Base-by-base conservation (phyloP, 1,140 invertebrate genomes). In the Hetaerina americana region DNA sequence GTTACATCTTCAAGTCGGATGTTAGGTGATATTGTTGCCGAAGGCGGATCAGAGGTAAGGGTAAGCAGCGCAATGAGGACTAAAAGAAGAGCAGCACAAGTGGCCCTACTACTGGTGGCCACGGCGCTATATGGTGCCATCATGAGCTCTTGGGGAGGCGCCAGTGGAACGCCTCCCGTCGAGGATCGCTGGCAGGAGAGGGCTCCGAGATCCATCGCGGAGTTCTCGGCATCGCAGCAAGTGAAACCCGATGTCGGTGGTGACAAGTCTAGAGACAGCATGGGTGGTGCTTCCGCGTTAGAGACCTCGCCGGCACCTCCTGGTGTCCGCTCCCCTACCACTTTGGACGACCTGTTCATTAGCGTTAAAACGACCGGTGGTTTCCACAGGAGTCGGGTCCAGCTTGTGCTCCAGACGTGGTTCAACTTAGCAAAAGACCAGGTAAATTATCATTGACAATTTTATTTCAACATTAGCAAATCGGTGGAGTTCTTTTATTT, bases 291-390 rank as follows among this genome's bases (percentile, higher is more conserved):
- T 5, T 5, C 15, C 27, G 24, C 22, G 31, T 18, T 3, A 66
- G 12, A 68, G 26, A 28, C 71, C 66, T 24, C 27, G 22, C 57
- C 28, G 24, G 22, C 8, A 24, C n/a, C 27, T 6, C 75, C 80
- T 76, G 28, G 80, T 76, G 73, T 80, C 82, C 28, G 81, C 82
- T 66, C 85, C 82, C 27, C 83, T 83, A 76, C 89, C 66, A 86
- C 85, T 70, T 83, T 95, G 72, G 85, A 92, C 80, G 93, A 96
- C 80, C 85, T 97, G 75, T 97, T 96, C 82, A 92, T 97, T 79
- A 95, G 92, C 83, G 93, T 97, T 24, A 97, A 97, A 84, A 97
- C 95, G 68, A 95, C 94, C 28, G 89, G 89, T 78, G 88, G 89
- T 81, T 96, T 94, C 83, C 93, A 97, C 80, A 82, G 87, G 72